Percentiles rank a stretch among this genome's conserved stretches.
Evolutionary conservation across 2,797 vertebrate species (phyloP).

Genomic region (Rhyacichthys aspro): DNA sequence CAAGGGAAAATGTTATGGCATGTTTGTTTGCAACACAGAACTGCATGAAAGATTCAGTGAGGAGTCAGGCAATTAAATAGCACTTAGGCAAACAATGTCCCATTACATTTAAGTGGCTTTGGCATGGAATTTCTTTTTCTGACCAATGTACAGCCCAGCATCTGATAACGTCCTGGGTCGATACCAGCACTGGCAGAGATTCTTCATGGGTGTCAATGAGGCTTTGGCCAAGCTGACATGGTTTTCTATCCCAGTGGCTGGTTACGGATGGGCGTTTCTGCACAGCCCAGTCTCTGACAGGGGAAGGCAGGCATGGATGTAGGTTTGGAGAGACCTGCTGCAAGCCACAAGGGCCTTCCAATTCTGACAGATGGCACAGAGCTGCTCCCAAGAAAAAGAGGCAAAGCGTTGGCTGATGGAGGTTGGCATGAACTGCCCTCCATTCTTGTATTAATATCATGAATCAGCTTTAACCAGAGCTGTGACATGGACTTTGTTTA

Average conservation of each 20-base stretch:
- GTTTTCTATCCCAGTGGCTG: conserved; percentile 61
- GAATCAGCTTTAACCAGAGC: conserved; percentile 66
- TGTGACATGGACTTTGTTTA: conserved; percentile 44
- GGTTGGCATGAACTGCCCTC: conserved; percentile 22
- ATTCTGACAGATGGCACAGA: conserved; percentile 76
- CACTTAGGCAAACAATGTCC: conserved; percentile 61
- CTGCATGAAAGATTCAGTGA: conserved; percentile 58
- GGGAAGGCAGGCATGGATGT: conserved; percentile 67
- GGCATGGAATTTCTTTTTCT: conserved; percentile 40
- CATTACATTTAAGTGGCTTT: conserved; percentile 54
- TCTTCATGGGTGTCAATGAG: conserved; percentile 70
- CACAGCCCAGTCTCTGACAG: conserved; percentile 71
- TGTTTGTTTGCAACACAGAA: conserved; percentile 53
- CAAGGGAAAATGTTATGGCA: conserved; percentile 32
- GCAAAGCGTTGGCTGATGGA: conserved; percentile 40
- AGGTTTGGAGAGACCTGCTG: conserved; percentile 64
- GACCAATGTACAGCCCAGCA: conserved; percentile 35
- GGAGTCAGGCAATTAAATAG: conserved; percentile 59
- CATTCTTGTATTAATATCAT: conserved; percentile 52
- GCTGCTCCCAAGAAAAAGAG: conserved; percentile 59
- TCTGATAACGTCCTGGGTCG: conserved; percentile 67
- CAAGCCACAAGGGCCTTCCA: conserved; percentile 74
- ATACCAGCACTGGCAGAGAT: conserved; percentile 59
- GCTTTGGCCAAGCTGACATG: conserved; percentile 48
- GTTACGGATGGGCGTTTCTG: conserved; percentile 66